Evolutionary conservation across 2,113 vertebrate species (phyloP), one percentile per base, ranked within the genome.

Genomic region (Craseonycteris thonglongyai): DNA sequence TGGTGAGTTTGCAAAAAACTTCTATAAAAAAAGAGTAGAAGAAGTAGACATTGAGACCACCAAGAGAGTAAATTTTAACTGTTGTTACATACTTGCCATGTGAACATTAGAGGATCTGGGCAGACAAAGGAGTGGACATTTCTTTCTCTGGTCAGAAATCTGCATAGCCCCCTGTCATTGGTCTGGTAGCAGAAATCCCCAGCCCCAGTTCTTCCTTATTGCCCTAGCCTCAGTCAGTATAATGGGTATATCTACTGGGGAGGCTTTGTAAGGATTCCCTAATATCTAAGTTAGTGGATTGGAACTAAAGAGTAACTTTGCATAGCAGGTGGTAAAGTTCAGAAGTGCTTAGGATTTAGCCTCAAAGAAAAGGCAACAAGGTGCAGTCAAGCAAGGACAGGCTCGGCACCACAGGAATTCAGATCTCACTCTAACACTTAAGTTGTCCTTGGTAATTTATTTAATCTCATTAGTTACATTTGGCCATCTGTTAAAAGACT

Each of bases 1-100:
- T 1, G 99, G 99, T 99, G 95, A 98, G 99, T 98, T 63, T 18
- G 18, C 59, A 65, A n/a, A 88, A 42, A 49, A 49, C 13, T 14
- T 88, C 21, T n/a, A 7, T 61, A 45, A 76, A 49, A 30, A 42
- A 54, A 28, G 66, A 13, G 42, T 49, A 35, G 74, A 42, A 49
- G 76, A 21, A 69, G 11, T 33, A 26, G 45, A 26, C 11, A 12
- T 33, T 33, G 42, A 63, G 84, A 61, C 38, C 47, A 71, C 58
- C 35, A 74, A 45, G 18, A 47, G 21, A 30, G 14, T 21, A 35
- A 26, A 26, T 68, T 47, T 65, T 42, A 26, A 33, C 28, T 95
- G 38, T 40, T 49, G 14, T 33, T 69, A 30, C 6, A 1, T 38
- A 21, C 38, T 38, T 40, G 3, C 19, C 19, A 26, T 22, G 21